These are phyloP conservation scores for Ptychoptera albimana DNA, from an alignment of 2,888 invertebrate genomes.

Conservation along the genomic window DNA sequence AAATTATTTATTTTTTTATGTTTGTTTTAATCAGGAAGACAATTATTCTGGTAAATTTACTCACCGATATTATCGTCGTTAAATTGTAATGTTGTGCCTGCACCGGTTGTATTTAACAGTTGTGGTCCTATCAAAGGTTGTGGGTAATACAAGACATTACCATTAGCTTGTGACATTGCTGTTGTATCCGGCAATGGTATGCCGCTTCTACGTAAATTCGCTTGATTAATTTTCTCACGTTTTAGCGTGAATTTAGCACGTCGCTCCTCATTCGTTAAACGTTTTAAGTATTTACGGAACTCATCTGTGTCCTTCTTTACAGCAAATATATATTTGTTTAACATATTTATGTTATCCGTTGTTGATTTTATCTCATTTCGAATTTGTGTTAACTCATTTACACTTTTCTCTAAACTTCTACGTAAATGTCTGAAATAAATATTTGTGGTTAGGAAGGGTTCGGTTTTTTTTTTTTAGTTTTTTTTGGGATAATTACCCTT, in stretches of 20 bases:
- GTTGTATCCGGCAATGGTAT: too few relatives aligned
- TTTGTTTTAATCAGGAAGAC: too few relatives aligned
- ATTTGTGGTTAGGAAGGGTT: too few relatives aligned
- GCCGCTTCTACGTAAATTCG: background rate
- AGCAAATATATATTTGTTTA: conserved; percentile 8
- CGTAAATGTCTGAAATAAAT: too few relatives aligned
- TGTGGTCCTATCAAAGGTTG: too few relatives aligned
- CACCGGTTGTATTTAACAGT: too few relatives aligned
- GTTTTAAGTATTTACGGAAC: conserved; percentile 5
- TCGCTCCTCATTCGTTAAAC: conserved; percentile 8
- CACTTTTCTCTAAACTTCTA: conserved; percentile 4
- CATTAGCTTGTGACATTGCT: too few relatives aligned
- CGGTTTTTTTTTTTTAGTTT: too few relatives aligned
- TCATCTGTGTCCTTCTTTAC: conserved; percentile 8
- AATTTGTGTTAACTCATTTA: conserved; percentile 19
- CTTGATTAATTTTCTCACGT: background rate
- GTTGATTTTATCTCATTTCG: conserved; percentile 21
- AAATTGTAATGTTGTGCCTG: too few relatives aligned
- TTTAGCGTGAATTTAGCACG: conserved; percentile 5
- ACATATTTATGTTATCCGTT: conserved; percentile 9
- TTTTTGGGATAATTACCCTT: conserved; percentile 5
- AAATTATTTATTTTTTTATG: too few relatives aligned
- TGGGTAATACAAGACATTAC: too few relatives aligned
- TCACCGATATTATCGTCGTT: background rate
- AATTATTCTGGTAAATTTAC: too few relatives aligned